These are phyloP conservation scores for Plutomurus gul DNA, from an alignment of 1,140 invertebrate genomes.

Conservation along the genomic window DNA sequence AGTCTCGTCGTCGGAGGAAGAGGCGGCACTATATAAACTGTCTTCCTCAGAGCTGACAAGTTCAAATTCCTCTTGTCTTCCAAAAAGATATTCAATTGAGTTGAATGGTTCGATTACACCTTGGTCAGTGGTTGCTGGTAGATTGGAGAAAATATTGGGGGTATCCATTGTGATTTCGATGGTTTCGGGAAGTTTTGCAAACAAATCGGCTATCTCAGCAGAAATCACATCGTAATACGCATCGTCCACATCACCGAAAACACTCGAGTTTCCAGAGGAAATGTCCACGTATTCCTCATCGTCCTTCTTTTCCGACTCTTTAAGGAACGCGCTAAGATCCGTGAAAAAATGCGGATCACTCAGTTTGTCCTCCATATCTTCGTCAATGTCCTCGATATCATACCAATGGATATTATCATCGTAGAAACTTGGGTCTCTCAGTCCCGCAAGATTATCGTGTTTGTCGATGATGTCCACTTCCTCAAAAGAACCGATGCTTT, in stretches of 20 bases:
- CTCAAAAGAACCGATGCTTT: background rate
- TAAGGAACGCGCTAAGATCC: background rate
- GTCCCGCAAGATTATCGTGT: background rate
- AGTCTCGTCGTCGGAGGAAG: background rate
- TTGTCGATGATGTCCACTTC: background rate
- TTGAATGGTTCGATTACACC: background rate
- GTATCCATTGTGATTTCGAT: background rate
- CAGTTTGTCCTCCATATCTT: background rate
- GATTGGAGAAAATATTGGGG: background rate
- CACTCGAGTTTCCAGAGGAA: background rate
- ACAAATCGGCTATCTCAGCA: background rate
- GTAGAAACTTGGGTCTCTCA: background rate
- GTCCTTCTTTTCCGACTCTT: background rate
- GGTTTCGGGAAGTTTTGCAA: background rate
- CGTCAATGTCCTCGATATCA: background rate
- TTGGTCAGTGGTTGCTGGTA: background rate
- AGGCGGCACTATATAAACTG: background rate
- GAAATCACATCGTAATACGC: background rate
- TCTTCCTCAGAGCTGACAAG: background rate
- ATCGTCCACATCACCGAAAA: background rate
- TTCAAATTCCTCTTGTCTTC: background rate
- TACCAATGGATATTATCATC: background rate
- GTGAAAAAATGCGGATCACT: background rate
- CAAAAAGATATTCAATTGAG: background rate
- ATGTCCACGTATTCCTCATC: background rate